Conservation (phyloP, 2,797 vertebrate species). For the Gymnothorax javanicus region DNA sequence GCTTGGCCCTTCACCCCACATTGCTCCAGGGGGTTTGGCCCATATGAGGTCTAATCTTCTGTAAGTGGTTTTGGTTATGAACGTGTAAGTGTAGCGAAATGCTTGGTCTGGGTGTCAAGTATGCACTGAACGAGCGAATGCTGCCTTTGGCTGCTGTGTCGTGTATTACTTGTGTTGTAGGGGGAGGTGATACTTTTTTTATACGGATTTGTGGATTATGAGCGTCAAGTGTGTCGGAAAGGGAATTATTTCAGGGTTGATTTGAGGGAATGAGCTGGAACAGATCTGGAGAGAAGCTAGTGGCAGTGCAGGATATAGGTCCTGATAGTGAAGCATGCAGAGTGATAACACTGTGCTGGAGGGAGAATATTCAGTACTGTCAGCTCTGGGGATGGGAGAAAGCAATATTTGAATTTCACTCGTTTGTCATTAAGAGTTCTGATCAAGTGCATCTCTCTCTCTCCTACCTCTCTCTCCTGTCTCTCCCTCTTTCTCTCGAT, state of each 20-base stretch:
- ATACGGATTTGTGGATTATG: not conserved
- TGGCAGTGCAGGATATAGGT: not conserved
- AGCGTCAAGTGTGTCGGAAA: not conserved
- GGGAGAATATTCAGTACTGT: conserved; percentile 22
- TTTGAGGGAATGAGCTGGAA: not conserved
- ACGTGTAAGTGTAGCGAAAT: not conserved
- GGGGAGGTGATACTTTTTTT: not conserved
- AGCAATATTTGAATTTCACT: conserved; percentile 28
- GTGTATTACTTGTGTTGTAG: not conserved
- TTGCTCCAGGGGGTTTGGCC: too few relatives aligned
- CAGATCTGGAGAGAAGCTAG: not conserved
- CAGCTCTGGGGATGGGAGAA: conserved; percentile 91
- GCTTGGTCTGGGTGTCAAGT: not conserved
- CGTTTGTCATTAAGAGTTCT: not conserved
- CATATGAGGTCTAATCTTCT: too few relatives aligned
- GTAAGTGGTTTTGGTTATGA: too few relatives aligned
- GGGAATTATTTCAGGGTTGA: not conserved
- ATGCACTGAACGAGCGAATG: not conserved
- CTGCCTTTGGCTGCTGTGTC: not conserved
- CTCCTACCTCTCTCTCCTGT: not conserved
- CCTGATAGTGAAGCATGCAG: not conserved
- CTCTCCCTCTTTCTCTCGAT: not conserved
- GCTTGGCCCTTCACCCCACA: too few relatives aligned
- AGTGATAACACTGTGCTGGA: not conserved
- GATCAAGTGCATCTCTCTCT: not conserved